phyloP scores from a whole-genome alignment of 2,113 vertebrate genomes.

The Marmota flaviventris region DNA sequence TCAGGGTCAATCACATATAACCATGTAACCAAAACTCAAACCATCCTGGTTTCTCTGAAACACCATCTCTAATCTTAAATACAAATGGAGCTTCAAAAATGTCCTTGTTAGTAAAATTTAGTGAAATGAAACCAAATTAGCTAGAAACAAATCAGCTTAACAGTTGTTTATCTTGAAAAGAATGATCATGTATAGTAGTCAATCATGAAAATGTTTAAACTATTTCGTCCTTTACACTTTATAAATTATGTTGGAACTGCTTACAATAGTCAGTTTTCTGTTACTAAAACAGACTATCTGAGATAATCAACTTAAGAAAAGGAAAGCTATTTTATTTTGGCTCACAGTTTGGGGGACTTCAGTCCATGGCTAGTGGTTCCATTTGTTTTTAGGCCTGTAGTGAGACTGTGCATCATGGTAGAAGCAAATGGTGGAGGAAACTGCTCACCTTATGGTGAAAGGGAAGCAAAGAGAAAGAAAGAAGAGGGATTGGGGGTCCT shows the following conservation, averaged over 20 bases:
- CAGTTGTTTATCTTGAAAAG: neutral
- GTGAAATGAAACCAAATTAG: neutral
- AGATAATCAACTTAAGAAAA: neutral
- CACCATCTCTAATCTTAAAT: neutral
- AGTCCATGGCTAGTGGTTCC: neutral
- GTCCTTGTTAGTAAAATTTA: neutral
- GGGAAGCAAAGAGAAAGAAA: neutral
- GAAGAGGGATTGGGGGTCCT: neutral
- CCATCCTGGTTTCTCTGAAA: neutral
- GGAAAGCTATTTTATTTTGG: neutral
- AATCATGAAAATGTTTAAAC: neutral
- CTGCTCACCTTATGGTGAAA: no score
- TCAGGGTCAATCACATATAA: neutral
- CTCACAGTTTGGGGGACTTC: neutral
- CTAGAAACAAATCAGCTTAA: neutral
- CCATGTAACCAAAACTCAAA: neutral
- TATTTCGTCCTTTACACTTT: neutral
- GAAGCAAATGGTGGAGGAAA: neutral
- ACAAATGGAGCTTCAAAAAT: neutral
- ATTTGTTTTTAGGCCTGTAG: no score
- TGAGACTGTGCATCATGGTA: neutral
- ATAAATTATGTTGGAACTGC: neutral
- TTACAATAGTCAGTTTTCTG: neutral
- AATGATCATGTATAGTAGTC: neutral
- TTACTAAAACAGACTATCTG: neutral